These are phyloP conservation scores for Thereva nobilitata DNA, from an alignment of 2,888 invertebrate species.

Conservation along the genomic window DNA sequence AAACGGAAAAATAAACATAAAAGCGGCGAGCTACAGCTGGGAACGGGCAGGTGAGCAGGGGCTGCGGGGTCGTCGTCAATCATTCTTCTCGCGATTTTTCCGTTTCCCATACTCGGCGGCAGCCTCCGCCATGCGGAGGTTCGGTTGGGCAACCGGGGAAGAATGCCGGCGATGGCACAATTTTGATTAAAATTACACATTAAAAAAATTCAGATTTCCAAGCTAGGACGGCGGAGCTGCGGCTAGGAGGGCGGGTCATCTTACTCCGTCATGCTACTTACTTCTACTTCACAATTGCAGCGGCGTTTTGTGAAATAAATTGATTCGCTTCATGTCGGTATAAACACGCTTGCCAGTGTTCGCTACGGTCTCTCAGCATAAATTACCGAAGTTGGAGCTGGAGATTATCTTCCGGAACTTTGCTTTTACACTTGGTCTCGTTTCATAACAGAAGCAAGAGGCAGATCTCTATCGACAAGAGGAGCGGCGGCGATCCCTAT, in stretches of 20 bases:
- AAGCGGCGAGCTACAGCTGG: slow-evolving; percentile 3
- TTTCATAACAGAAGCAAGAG: no score
- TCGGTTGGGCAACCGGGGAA: slow-evolving; percentile 27
- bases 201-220: slow-evolving; percentile 21
- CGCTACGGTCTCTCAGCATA: slow-evolving; percentile 28
- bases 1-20: slow-evolving; percentile 43
- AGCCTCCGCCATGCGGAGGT: slow-evolving; percentile 39
- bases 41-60: slow-evolving; percentile 23
- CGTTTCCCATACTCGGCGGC: slow-evolving; percentile 35
- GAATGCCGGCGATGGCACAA: slow-evolving; percentile 30
- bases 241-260: slow-evolving; percentile 6
- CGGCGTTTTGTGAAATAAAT: slow-evolving; percentile 14
- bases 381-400: slow-evolving; percentile 11
- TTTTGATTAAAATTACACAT: slow-evolving; percentile 31
- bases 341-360: slow-evolving; percentile 29
- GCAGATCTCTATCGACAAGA: no score
- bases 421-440: not conserved
- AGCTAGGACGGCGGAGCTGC: not conserved
- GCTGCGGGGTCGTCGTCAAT: slow-evolving; percentile 28
- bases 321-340: slow-evolving; percentile 26
- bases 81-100: slow-evolving; percentile 26
- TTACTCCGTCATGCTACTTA: slow-evolving; percentile 15
- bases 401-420: slow-evolving; percentile 34
- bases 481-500: no score
- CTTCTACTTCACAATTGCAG: slow-evolving; percentile 21